Evolutionary conservation across 2,888 invertebrate genomes (phyloP), one percentile per base, ranked within the genome.

Genomic region (Schizaphis graminum): DNA sequence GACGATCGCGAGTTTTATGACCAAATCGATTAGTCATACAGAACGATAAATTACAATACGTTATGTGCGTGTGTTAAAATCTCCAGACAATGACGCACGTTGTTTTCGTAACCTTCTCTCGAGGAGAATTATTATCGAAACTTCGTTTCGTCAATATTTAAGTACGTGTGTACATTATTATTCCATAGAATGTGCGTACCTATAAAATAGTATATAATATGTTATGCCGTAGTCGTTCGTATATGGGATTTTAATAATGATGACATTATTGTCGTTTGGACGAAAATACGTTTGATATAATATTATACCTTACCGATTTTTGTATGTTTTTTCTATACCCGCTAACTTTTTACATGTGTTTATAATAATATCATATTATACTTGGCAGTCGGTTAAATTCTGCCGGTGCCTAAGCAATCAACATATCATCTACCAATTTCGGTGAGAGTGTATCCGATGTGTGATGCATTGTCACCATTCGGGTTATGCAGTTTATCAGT

Each of bases 21-120:
- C 92, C 61, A 86, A 92, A 92, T 92, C 87, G 56, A 92, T 87
- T 92, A 92, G 92, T 92, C 92, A 92, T 87, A 91, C 85, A 57
- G 24, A 44, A 85, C 61, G 90, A 49, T 67, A 53, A 35, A 90
- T 86, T 67, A 90, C 49, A 35, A 47, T 26, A 86, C n/a, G 44
- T 26, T 61, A 49, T 77, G 53, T 86, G 85, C 57, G 28, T 91
- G 24, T 47, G 44, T 61, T 91, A 57, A 47, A 61, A 91, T 86
- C 61, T 61, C 56, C 47, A 57, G 57, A 92, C 92, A 61, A 87
- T 87, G 86, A 87, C 61, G 86, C 92, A 47, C 86, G 87, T 61
- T 61, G 61, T 86, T 61, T 87, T 47, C 41, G 44, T 56, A 85
- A 91, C 91, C 91, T 85, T 91, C 91, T 85, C 91, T n/a, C 24